A percentile compares a stretch with the other conserved stretches of the same genome.
These are phyloP conservation scores for Melanerpes aurifrons DNA, from an alignment of 2,113 vertebrate genomes.

Conservation along the genomic window DNA sequence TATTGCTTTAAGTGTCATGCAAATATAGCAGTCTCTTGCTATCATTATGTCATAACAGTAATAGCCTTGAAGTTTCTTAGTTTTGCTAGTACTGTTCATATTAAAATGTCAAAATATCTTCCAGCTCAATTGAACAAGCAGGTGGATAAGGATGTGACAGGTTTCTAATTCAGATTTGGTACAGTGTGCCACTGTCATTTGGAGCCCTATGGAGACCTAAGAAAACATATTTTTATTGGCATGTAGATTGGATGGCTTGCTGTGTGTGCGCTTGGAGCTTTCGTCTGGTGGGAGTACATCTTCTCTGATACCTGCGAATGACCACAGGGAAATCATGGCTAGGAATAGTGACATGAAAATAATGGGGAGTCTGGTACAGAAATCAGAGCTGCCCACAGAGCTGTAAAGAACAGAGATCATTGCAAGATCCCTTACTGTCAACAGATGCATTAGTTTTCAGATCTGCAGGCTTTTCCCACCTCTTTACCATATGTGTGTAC, in stretches of 20 bases:
- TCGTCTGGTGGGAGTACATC: background rate
- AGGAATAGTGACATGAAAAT: rapidly evolving
- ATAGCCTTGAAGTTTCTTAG: background rate
- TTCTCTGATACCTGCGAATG: background rate
- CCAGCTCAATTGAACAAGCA: background rate
- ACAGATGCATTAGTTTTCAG: background rate
- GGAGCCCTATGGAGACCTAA: background rate
- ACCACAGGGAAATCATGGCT: background rate
- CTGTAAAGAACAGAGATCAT: background rate
- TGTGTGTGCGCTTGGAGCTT: rapidly evolving
- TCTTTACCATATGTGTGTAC: background rate
- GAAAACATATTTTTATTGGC: background rate
- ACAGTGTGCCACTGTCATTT: background rate
- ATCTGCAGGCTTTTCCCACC: background rate
- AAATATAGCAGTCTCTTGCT: background rate
- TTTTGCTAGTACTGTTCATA: background rate
- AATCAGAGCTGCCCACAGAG: background rate
- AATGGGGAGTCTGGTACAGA: background rate
- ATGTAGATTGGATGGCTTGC: background rate
- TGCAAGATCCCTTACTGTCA: background rate
- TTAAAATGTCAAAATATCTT: background rate
- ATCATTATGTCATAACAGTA: background rate
- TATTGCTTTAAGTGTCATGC: background rate
- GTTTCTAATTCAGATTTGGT: background rate
- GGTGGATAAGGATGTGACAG: background rate